Evolutionary conservation across 2,797 vertebrate species (phyloP).

Genomic region (Mycteria americana): DNA sequence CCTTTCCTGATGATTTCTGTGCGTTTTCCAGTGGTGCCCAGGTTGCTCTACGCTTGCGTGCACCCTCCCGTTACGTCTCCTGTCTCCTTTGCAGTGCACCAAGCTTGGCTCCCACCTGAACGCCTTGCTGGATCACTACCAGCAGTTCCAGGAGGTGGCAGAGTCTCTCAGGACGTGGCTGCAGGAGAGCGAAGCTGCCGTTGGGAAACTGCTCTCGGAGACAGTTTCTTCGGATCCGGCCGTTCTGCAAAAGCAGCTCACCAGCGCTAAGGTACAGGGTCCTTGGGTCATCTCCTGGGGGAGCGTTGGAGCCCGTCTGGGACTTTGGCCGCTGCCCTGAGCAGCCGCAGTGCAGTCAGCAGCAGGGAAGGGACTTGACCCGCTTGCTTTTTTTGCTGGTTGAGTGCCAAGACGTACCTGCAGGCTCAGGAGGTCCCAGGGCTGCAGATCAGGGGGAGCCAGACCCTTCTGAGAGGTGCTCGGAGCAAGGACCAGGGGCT

Average conservation of each 20-base stretch:
- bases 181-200: constrained; percentile 80
- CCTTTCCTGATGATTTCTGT: no score
- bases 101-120: constrained; percentile 86
- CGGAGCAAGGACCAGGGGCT: background rate
- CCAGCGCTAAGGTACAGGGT: constrained; percentile 82
- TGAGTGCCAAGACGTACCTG: background rate
- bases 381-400: accelerated
- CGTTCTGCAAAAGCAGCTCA: constrained; percentile 84
- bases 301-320: accelerated
- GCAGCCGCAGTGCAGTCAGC: background rate
- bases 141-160: constrained; percentile 90
- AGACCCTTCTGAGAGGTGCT: background rate
- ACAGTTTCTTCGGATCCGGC: constrained; percentile 80
- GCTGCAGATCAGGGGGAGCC: background rate
- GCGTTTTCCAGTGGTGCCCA: accelerated
- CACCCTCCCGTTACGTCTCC: accelerated
- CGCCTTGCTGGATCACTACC: constrained; percentile 85
- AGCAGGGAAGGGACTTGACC: background rate
- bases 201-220: constrained; percentile 81
- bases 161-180: constrained; percentile 87
- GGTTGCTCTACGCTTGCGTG: accelerated
- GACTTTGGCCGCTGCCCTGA: background rate
- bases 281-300: background rate
- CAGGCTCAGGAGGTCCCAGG: background rate
- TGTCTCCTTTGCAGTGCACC: constrained; percentile 78